These are phyloP conservation scores for Stigmatopora argus DNA, from an alignment of 2,113 vertebrate genomes.

Conservation along the genomic window DNA sequence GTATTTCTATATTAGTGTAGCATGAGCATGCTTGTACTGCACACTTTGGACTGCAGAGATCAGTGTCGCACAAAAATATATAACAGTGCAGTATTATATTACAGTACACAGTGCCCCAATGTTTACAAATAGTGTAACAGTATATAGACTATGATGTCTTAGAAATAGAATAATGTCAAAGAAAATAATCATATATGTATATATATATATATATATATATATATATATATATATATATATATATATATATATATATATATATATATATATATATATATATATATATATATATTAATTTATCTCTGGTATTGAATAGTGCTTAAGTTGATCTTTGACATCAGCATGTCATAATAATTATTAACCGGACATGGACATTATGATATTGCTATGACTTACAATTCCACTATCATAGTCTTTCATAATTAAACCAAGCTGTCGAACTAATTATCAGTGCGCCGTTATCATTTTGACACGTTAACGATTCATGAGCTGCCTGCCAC, in stretches of 20 bases:
- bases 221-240: too few relatives aligned
- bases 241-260: too few relatives aligned
- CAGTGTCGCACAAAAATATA: slow-evolving; percentile 28
- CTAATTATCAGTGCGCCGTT: neutral
- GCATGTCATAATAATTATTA: neutral
- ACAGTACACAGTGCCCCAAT: too few relatives aligned
- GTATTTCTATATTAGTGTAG: too few relatives aligned
- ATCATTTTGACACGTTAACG: neutral
- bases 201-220: too few relatives aligned
- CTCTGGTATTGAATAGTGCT: too few relatives aligned
- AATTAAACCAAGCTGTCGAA: neutral
- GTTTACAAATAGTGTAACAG: too few relatives aligned
- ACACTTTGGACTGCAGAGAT: slow-evolving; percentile 40
- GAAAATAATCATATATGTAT: too few relatives aligned
- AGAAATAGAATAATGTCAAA: too few relatives aligned
- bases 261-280: too few relatives aligned
- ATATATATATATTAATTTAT: too few relatives aligned
- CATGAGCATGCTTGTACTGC: neutral
- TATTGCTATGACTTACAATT: neutral
- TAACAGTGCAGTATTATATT: neutral
- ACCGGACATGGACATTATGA: neutral
- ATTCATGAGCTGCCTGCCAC: slow-evolving; percentile 21
- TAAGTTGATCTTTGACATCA: neutral
- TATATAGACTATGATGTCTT: too few relatives aligned
- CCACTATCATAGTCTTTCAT: neutral